Evolutionary conservation across 1,140 invertebrate genomes (phyloP).

Genomic region (Geopemphigus sp.): DNA sequence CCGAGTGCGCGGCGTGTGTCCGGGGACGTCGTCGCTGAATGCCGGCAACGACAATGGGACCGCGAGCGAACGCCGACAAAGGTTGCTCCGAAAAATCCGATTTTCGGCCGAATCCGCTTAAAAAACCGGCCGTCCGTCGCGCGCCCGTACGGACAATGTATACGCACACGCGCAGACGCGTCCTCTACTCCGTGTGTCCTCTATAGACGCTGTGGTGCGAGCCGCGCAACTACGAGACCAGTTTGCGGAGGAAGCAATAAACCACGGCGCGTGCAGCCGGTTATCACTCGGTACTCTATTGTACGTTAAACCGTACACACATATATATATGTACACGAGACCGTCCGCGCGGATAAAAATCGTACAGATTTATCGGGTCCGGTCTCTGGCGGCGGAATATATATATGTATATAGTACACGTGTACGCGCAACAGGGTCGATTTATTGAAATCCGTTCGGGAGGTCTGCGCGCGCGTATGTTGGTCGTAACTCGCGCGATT

Average conservation of each 20-base stretch:
- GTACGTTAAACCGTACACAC: background rate
- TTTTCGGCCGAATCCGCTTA: too few relatives aligned
- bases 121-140: too few relatives aligned
- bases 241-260: slow-evolving; percentile 48
- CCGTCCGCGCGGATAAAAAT: slow-evolving; percentile 42
- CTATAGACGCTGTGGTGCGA: too few relatives aligned
- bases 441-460: slow-evolving; percentile 40
- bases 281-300: slow-evolving; percentile 36
- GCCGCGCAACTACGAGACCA: slow-evolving; percentile 5
- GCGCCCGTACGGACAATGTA: too few relatives aligned
- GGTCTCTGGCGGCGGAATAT: background rate
- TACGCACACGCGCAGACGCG: too few relatives aligned
- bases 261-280: slow-evolving; percentile 47
- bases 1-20: too few relatives aligned
- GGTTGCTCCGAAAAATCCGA: too few relatives aligned
- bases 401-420: background rate
- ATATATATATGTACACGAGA: background rate
- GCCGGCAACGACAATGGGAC: too few relatives aligned
- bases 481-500: background rate
- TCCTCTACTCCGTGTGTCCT: too few relatives aligned
- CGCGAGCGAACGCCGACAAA: too few relatives aligned
- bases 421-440: background rate
- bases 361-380: slow-evolving; percentile 41
- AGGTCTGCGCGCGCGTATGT: background rate
- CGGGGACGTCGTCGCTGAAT: too few relatives aligned